These are phyloP conservation scores for Columba guinea DNA, from an alignment of 2,797 vertebrate genomes.

Conservation along the genomic window DNA sequence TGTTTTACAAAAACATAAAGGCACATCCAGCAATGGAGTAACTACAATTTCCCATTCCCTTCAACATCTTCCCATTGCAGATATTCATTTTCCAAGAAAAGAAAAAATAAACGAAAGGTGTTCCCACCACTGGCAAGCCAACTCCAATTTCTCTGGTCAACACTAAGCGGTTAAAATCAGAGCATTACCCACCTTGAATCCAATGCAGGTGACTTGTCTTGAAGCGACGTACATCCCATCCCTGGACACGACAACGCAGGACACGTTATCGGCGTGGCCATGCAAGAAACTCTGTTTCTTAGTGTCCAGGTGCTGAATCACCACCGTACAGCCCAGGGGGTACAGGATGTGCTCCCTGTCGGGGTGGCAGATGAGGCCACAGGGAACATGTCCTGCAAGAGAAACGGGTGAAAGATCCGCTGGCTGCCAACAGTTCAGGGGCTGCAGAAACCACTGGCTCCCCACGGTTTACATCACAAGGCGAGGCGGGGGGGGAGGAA, in stretches of 20 bases:
- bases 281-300: slow-evolving; percentile 85
- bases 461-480: background rate
- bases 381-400: slow-evolving; percentile 80
- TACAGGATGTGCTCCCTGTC: slow-evolving; percentile 86
- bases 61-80: background rate
- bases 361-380: slow-evolving; percentile 87
- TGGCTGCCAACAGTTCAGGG: background rate
- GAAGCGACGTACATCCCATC: slow-evolving; percentile 86
- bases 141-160: background rate
- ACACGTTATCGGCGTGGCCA: slow-evolving; percentile 88
- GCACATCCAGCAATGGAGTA: background rate
- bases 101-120: background rate
- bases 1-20: background rate
- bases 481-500: background rate
- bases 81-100: background rate
- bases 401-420: background rate
- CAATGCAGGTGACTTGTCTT: slow-evolving; percentile 89
- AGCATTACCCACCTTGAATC: slow-evolving; percentile 83
- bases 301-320: slow-evolving; percentile 82
- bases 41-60: background rate
- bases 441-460: too few species aligned
- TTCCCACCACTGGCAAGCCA: too few species aligned
- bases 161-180: background rate
- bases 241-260: slow-evolving; percentile 84
- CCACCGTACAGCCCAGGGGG: slow-evolving; percentile 86